Evolutionary conservation across 2,113 vertebrate genomes (phyloP), one percentile per base, ranked within the genome.

Genomic region (Crotalus viridis): DNA sequence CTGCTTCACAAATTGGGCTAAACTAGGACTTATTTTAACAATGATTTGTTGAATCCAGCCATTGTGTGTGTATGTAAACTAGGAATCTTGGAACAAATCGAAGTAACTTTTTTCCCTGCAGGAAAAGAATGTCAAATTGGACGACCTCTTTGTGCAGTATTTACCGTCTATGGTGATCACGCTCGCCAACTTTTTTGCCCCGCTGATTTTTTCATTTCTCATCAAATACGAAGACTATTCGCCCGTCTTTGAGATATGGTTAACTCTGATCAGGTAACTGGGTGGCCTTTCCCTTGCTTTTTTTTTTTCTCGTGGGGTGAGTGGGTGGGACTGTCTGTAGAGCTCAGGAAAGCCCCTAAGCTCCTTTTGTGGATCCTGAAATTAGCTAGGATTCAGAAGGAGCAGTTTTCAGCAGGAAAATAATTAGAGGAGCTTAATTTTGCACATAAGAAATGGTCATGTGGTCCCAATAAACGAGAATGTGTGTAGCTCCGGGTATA

Each of bases 111-210:
- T 24, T 17, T 39, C 85, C 94, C 9, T 87, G 86, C 95, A 95
- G 91, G 57, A 97, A 95, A 94, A 46, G 0, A 95, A 91, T 89
- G 92, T 0, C 0, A 93, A 96, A 85, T 96, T 93, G 26, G 93
- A 90, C 92, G 98, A 98, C 93, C 98, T 99, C 57, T 93, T 99
- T 22, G 97, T 98, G 51, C 96, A 99, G 91, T 99, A 99, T 94
- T 96, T 99, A 1, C 99, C 99, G 17, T 99, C 99, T 9, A 98
- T 99, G 0, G 99, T 99, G 69, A 99, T 99, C 97, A 99, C 99
- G 0, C 3, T 98, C 96, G 98, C 98, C 93, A 99, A 99, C 97
- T 99, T 99, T 95, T 95, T 99, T 91, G 98, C 98, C 7, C 98
- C 99, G 0, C 91, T 98, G 46, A 97, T 99, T 90, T 99, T 99